These are phyloP conservation scores for Furcifer pardalis DNA, from an alignment of 2,797 vertebrate species.

Conservation along the genomic window DNA sequence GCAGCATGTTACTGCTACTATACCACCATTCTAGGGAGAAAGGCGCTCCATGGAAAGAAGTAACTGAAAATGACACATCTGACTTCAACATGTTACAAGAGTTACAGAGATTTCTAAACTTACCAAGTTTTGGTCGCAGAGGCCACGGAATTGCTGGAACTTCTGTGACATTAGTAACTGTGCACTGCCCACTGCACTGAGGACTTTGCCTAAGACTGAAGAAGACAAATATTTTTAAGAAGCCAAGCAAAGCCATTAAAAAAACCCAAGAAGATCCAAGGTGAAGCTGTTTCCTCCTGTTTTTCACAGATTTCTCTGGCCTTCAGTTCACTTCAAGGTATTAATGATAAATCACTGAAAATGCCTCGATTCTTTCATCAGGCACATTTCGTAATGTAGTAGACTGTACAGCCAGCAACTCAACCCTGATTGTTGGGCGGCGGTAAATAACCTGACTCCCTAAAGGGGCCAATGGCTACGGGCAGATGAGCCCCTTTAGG, in stretches of 20 bases:
- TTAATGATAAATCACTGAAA: conserved; percentile 9
- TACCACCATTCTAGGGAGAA: no score
- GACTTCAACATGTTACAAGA: neutral
- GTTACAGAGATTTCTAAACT: conserved; percentile 64
- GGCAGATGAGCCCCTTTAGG: no score
- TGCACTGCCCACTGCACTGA: conserved; percentile 95
- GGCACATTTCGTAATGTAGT: no score
- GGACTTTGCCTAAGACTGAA: conserved; percentile 94
- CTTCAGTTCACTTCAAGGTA: neutral
- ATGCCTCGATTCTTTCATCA: conserved; percentile 4
- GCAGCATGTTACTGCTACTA: neutral
- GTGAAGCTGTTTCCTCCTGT: neutral
- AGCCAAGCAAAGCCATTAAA: neutral
- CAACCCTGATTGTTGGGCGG: no score
- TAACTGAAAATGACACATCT: no score
- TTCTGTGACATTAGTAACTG: conserved; percentile 98
- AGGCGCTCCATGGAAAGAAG: no score
- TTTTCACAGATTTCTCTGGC: neutral
- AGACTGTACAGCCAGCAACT: no score
- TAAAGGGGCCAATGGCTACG: no score
- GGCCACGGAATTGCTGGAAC: conserved; percentile 97
- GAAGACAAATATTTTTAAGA: neutral
- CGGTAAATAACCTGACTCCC: no score
- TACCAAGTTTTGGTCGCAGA: conserved; percentile 99
- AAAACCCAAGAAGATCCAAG: neutral